Evolutionary conservation across 2,888 invertebrate species (phyloP).

Genomic region (Lycaena phlaeas): DNA sequence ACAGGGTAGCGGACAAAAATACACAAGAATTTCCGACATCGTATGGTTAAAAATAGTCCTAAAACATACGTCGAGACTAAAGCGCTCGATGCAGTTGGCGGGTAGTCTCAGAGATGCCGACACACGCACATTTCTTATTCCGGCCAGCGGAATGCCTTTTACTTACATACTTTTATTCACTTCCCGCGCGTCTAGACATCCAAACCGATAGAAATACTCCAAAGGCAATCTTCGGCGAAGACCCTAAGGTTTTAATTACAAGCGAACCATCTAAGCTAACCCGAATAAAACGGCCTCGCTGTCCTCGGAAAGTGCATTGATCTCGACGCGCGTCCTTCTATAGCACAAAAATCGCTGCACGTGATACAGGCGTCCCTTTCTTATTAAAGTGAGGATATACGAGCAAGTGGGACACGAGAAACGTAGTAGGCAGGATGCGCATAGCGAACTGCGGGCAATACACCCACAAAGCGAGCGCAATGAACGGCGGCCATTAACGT

Average conservation of each 20-base stretch:
- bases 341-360: constrained; percentile 66
- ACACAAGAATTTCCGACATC: constrained; percentile 21
- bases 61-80: constrained; percentile 18
- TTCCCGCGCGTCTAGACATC: constrained; percentile 62
- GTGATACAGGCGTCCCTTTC: constrained; percentile 56
- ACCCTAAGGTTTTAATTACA: constrained; percentile 44
- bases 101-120: constrained; percentile 19
- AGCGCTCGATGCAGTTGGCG: constrained; percentile 13
- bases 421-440: constrained; percentile 68
- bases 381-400: constrained; percentile 29
- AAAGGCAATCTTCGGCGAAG: constrained; percentile 43
- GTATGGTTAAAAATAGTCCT: constrained; percentile 18
- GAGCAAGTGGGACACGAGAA: constrained; percentile 52
- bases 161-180: constrained; percentile 48
- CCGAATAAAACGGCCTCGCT: constrained; percentile 62
- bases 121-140: constrained; percentile 30
- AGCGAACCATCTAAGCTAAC: constrained; percentile 33
- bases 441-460: constrained; percentile 65
- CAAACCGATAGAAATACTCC: constrained; percentile 14
- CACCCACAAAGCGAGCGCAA: constrained; percentile 62
- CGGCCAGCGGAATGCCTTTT: constrained; percentile 43
- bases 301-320: constrained; percentile 72
- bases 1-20: constrained; percentile 17
- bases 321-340: constrained; percentile 66
- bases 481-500: constrained; percentile 63